Evolutionary conservation across 1,140 invertebrate genomes (phyloP).

Genomic region (Lepidurus arcticus): DNA sequence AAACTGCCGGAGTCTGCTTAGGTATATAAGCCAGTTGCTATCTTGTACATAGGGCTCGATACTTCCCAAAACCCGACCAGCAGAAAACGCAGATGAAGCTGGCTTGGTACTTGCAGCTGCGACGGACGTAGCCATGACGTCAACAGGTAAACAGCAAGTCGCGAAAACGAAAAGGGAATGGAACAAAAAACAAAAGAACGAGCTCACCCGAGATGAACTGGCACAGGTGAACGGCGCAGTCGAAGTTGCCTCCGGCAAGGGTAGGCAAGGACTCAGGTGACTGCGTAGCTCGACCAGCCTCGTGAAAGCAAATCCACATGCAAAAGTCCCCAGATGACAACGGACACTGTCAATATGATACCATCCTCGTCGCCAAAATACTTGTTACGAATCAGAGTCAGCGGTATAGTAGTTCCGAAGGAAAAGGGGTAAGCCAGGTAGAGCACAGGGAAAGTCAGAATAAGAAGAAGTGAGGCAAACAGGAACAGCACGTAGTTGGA

Average conservation of each 20-base stretch:
- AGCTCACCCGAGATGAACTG: neutral
- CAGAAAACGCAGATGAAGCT: neutral
- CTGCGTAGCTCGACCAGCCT: neutral
- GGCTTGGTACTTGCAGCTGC: neutral
- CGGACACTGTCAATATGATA: neutral
- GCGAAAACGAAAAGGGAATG: neutral
- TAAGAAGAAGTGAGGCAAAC: too few species aligned
- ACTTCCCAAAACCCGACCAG: neutral
- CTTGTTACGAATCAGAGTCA: neutral
- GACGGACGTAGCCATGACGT: neutral
- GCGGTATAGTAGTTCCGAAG: too few species aligned
- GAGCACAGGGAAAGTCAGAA: too few species aligned
- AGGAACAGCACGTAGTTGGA: too few species aligned
- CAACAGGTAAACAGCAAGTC: neutral
- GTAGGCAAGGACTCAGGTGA: neutral
- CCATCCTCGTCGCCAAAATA: constrained; percentile 1
- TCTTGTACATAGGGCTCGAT: neutral
- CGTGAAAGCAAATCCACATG: neutral
- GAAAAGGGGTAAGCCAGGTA: too few species aligned
- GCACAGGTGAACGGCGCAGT: neutral
- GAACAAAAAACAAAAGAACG: neutral
- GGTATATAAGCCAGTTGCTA: constrained; percentile 9
- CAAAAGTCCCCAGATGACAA: neutral
- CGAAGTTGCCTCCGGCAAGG: neutral
- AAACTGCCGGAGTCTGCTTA: neutral